Base-by-base conservation (phyloP, 2,113 vertebrate species). In the Cyanoramphus novaezelandiae region DNA sequence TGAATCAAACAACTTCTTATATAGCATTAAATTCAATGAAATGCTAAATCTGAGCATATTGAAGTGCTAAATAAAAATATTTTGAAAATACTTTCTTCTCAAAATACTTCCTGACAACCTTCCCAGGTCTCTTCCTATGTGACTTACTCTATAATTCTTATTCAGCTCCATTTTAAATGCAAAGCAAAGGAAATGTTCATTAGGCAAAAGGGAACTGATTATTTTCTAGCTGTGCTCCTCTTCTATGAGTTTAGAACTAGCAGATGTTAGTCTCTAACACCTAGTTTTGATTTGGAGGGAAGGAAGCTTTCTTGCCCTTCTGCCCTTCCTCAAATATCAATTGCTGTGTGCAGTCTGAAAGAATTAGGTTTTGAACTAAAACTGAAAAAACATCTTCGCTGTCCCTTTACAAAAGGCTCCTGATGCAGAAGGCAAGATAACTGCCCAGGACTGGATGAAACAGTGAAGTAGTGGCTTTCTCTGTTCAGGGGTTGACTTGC, bases 1-100 rank as follows among this genome's bases (percentile, higher is more conserved):
- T 64, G 20, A 70, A 87, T 75, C 47, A 50, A 81, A 33, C 68
- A 78, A 35, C 43, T 91, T 81, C 59, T 85, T 62, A 47, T 16
- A 25, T 17, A 81, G 50, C 19, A 74, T 33, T 78, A 80, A 44
- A 93, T 67, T 35, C 9, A 88, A n/a, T 17, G 5, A 76, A 91
- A 72, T 93, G 37, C 35, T 91, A 95, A 82, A 89, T 20, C 20
- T n/a, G 29, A 68, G 62, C 63, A 62, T 92, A 96, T 64, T 82
- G 41, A 91, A 86, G 27, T 72, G 24, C 55, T 87, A 76, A 69
- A 59, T 79, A 68, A 81, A 92, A 95, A 37, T 69, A 82, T 62
- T 82, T 90, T 49, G 57, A 50, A 88, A 83, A 60, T 78, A 50
- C 6, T 57, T 92, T 76, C 53, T 57, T 41, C 44, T 44, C 33